A percentile compares a stretch with the other conserved stretches of the same genome.
Conservation (phyloP, 2,888 invertebrate species). For the Petrolisthes cinctipes region DNA sequence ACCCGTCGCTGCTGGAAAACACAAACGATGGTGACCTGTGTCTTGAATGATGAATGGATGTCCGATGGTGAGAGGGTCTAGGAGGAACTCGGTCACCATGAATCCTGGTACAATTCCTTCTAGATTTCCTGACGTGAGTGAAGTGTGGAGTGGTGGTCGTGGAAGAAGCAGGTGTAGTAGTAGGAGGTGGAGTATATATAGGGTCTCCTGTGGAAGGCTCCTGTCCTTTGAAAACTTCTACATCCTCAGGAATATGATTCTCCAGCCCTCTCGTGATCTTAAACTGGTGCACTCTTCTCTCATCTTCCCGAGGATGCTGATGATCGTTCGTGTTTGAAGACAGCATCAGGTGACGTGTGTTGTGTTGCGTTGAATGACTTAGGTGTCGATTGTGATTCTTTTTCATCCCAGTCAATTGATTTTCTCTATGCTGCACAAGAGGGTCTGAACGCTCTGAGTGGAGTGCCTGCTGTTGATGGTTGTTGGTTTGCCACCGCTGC, state of each 20-base stretch:
- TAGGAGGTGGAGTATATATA: background rate
- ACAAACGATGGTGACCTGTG: too few relatives aligned
- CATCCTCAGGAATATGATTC: conserved; percentile 28
- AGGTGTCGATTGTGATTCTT: background rate
- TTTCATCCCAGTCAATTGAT: too few relatives aligned
- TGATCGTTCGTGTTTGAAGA: background rate
- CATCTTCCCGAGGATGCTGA: background rate
- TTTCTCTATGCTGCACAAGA: too few relatives aligned
- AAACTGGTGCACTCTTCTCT: conserved; percentile 3
- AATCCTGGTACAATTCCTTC: background rate
- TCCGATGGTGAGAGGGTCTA: too few relatives aligned
- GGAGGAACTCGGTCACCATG: background rate
- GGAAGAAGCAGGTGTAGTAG: background rate
- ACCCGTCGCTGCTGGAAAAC: background rate
- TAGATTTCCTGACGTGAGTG: background rate
- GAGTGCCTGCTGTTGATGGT: background rate
- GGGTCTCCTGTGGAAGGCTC: background rate
- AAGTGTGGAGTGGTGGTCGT: conserved; percentile 17
- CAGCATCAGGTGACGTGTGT: background rate
- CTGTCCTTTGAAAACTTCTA: conserved; percentile 30
- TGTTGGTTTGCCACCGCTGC: background rate
- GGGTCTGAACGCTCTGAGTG: background rate
- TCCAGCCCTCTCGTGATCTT: background rate
- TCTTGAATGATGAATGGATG: background rate
- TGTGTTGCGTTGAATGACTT: background rate